These are phyloP conservation scores for Falco cherrug DNA, from an alignment of 2,797 vertebrate species.

Conservation along the genomic window DNA sequence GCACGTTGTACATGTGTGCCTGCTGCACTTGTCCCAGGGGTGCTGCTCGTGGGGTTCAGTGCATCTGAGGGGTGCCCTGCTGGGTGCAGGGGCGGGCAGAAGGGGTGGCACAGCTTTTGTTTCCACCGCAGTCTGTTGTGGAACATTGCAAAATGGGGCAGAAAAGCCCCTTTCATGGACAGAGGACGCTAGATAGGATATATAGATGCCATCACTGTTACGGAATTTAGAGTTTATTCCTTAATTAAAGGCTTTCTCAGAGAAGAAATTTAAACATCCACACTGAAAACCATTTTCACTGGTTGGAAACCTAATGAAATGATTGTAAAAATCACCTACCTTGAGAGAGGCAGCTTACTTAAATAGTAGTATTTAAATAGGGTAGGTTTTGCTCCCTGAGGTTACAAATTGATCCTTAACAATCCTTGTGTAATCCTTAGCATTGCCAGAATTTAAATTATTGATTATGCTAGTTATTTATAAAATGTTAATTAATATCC, in stretches of 20 bases:
- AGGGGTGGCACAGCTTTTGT: not conserved
- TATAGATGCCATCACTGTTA: not conserved
- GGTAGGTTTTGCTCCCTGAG: not conserved
- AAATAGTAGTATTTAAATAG: not conserved
- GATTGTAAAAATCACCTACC: not conserved
- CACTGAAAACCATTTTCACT: not conserved
- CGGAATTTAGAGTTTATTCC: not conserved
- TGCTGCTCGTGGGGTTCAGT: rapidly evolving
- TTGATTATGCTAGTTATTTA: not conserved
- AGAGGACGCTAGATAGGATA: not conserved
- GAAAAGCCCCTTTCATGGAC: rapidly evolving
- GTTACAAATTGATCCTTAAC: not conserved
- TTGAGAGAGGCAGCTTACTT: not conserved
- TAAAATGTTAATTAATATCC: not conserved
- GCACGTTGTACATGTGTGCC: rapidly evolving
- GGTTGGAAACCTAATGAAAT: not conserved
- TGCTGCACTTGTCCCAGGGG: rapidly evolving
- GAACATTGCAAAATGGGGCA: rapidly evolving
- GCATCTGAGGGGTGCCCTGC: rapidly evolving
- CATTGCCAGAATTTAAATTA: not conserved
- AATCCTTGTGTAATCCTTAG: not conserved
- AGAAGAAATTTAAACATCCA: not conserved
- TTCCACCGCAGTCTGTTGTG: not conserved
- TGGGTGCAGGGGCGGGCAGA: not conserved
- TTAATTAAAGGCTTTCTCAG: not conserved